These are phyloP conservation scores for Danio albolineatus DNA, from an alignment of 2,797 vertebrate species.

Conservation along the genomic window DNA sequence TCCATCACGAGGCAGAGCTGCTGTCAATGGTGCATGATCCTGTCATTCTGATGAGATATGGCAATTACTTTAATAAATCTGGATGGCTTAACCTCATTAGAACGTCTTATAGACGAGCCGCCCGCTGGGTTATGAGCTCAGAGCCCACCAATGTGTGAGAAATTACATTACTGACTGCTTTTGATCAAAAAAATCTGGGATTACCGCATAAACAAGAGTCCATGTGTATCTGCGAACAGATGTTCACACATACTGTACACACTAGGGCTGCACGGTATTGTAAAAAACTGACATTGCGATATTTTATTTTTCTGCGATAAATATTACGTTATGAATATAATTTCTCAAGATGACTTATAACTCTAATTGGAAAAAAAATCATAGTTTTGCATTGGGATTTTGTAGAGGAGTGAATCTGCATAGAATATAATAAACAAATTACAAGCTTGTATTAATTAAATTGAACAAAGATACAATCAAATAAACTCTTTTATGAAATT, in stretches of 20 bases:
- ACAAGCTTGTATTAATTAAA: too few relatives aligned
- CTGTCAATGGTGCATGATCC: background rate
- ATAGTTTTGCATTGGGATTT: too few relatives aligned
- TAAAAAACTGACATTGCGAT: too few relatives aligned
- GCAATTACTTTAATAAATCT: constrained; percentile 43
- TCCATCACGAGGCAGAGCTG: background rate
- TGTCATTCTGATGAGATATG: constrained; percentile 8
- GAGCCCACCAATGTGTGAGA: constrained; percentile 8
- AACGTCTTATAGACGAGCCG: background rate
- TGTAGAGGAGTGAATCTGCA: too few relatives aligned
- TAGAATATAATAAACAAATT: too few relatives aligned
- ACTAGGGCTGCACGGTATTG: too few relatives aligned
- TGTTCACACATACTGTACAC: background rate
- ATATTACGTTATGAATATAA: too few relatives aligned
- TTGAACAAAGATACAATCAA: too few relatives aligned
- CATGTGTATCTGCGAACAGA: background rate
- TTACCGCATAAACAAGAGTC: background rate
- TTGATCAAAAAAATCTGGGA: background rate
- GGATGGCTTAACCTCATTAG: constrained; percentile 30
- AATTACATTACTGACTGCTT: background rate
- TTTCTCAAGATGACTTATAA: too few relatives aligned
- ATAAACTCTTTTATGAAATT: too few relatives aligned
- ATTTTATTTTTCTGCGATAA: too few relatives aligned
- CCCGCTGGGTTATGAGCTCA: background rate
- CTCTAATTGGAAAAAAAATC: too few relatives aligned